Evolutionary conservation across 2,888 invertebrate genomes (phyloP).

Genomic region (Phania funesta): DNA sequence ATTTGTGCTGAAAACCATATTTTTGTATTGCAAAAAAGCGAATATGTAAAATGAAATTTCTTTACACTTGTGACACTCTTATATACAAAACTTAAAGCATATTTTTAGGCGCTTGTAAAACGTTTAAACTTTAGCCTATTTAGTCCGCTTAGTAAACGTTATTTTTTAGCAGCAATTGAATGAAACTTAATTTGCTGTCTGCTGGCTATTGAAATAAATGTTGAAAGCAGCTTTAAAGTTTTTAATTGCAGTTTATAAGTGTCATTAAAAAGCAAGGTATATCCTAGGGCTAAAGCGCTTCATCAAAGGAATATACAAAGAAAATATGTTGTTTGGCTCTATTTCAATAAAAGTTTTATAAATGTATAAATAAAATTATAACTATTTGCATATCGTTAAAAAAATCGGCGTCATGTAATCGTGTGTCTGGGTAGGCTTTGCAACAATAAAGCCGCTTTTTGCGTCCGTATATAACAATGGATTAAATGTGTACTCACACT

Average conservation of each 20-base stretch:
- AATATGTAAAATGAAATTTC: constrained; percentile 4
- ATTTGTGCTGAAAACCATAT: not conserved
- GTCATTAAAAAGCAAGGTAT: too few relatives aligned
- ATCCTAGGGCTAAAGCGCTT: too few relatives aligned
- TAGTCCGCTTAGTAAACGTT: not conserved
- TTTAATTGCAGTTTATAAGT: not conserved
- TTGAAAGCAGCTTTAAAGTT: not conserved
- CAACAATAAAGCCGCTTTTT: too few relatives aligned
- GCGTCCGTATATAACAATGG: too few relatives aligned
- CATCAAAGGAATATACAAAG: too few relatives aligned
- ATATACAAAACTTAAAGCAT: not conserved
- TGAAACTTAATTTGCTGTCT: not conserved
- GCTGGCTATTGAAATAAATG: not conserved
- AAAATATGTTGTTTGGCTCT: too few relatives aligned
- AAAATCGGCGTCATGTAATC: too few relatives aligned
- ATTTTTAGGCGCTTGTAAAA: not conserved
- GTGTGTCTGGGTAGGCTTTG: too few relatives aligned
- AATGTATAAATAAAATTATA: too few relatives aligned
- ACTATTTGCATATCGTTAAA: too few relatives aligned
- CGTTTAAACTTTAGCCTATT: not conserved
- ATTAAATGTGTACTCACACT: too few relatives aligned
- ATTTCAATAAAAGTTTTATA: too few relatives aligned
- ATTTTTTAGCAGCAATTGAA: not conserved
- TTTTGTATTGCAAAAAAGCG: not conserved
- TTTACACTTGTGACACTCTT: not conserved